phyloP scores from a whole-genome alignment of 92 coral and sea anemone genomes.

The Parazoanthus swiftii region DNA sequence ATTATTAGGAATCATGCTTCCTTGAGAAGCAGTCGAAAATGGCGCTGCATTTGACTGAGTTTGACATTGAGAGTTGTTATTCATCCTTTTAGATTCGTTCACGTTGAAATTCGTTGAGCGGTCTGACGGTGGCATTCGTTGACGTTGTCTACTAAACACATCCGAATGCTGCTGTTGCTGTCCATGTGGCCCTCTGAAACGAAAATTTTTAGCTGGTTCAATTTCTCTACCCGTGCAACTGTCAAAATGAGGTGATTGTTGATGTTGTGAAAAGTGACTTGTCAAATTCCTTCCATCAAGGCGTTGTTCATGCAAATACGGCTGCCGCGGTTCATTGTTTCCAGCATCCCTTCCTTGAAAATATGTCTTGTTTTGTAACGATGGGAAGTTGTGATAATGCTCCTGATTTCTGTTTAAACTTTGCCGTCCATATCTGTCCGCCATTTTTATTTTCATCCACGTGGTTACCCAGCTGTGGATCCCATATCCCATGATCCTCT shows the following conservation, averaged over 20 bases:
- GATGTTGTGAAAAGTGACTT: background rate
- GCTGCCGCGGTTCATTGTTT: background rate
- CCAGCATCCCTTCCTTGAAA: background rate
- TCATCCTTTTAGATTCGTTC: background rate
- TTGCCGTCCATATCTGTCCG: slow-evolving; percentile 10
- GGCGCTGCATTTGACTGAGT: background rate
- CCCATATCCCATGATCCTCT: slow-evolving; percentile 22
- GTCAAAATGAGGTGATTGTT: background rate
- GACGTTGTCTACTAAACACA: background rate
- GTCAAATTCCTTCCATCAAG: background rate
- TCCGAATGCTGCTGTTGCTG: background rate
- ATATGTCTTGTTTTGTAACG: background rate
- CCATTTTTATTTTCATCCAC: slow-evolving; percentile 18
- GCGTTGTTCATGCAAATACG: background rate
- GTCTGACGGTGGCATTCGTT: background rate
- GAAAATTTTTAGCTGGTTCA: background rate
- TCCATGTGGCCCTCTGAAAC: background rate
- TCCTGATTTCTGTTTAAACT: slow-evolving; percentile 12
- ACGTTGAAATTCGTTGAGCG: background rate
- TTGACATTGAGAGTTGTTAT: background rate
- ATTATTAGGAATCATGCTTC: background rate
- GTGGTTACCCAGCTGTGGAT: slow-evolving; percentile 26
- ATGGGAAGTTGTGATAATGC: background rate
- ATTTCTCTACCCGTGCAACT: background rate
- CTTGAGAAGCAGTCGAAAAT: background rate